phyloP scores from a whole-genome alignment of 35 echinoderm and acorn worm species.

The Acanthaster planci region DNA sequence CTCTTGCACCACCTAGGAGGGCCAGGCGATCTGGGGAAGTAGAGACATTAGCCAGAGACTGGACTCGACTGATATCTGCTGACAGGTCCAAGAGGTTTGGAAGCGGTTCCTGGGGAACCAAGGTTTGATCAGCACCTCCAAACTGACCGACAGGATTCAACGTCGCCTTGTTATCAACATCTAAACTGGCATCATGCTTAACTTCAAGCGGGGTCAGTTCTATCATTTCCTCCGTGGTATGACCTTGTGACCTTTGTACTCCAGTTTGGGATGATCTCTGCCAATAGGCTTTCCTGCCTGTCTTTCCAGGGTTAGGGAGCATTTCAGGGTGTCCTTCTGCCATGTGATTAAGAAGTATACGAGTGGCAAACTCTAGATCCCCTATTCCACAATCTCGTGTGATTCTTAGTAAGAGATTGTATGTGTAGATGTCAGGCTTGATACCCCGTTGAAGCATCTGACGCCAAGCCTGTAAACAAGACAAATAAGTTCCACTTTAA shows the following conservation, averaged over 20 bases:
- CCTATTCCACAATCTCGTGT: conserved; percentile 89
- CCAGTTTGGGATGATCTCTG: background rate
- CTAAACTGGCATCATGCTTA: background rate
- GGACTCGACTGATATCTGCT: conserved; percentile 51
- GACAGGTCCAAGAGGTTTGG: conserved; percentile 79
- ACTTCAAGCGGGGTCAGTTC: background rate
- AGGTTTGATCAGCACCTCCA: background rate
- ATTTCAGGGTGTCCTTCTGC: background rate
- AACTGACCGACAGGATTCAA: background rate
- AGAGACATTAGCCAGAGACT: conserved; percentile 52
- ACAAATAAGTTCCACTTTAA: conserved; percentile 3
- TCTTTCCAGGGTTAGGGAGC: conserved; percentile 16
- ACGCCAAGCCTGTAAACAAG: conserved; percentile 68
- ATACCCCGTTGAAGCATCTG: conserved; percentile 77
- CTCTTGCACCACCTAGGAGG: conserved; percentile 64
- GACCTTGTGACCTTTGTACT: background rate
- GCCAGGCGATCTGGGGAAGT: conserved; percentile 62
- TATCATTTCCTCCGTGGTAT: background rate
- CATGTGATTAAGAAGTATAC: conserved; percentile 54
- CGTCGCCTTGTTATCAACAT: background rate
- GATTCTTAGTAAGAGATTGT: conserved; percentile 85
- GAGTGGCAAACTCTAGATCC: conserved; percentile 74
- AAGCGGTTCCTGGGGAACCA: background rate
- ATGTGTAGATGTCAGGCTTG: conserved; percentile 66
- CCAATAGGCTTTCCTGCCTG: conserved; percentile 24